Evolutionary conservation across 2,797 vertebrate genomes (phyloP), one percentile per base, ranked within the genome.

Genomic region (Sylvia borin): DNA sequence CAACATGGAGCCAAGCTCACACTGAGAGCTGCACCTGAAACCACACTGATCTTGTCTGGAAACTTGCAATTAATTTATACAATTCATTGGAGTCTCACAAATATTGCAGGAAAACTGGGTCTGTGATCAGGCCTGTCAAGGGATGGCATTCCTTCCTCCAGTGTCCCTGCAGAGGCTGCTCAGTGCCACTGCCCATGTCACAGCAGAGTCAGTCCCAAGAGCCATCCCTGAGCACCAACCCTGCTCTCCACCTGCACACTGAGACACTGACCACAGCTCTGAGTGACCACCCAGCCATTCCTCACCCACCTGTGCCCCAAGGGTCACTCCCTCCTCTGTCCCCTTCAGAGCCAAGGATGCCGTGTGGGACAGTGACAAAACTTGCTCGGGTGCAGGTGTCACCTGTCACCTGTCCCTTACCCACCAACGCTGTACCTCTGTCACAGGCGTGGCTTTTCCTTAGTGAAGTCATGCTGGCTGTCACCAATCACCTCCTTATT

Each of bases 341-440:
- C 43, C 4, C 1, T 6, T 20, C 0, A 2, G 43, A 14, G 57
- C 0, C 22, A 13, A 29, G 42, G 50, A 4, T 14, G 4, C 7
- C 0, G 0, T 1, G 19, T 11, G 11, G 40, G 27, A 26, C 51
- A 51, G 45, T 2, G 45, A 13, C 50, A 42, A 18, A 25, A 11
- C 16, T 15, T 20, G 20, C 58, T 5, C 18, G 4, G 3, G 11
- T 11, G 20, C 38, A 19, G n/a, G 18, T 25, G 50, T n/a, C n/a
- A n/a, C n/a, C n/a, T 60, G 24, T 7, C 7, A 4, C 71, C 22
- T 6, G 0, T 36, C 32, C 72, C 54, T 72, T 2, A 27, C 8
- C 66, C 65, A 31, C 5, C n/a, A 24, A 0, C 3, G 36, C 48
- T 50, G 22, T 11, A 7, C 5, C 15, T 47, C 40, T 13, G 18